Conservation (phyloP, 2,888 invertebrate genomes). For the Belgica antarctica region DNA sequence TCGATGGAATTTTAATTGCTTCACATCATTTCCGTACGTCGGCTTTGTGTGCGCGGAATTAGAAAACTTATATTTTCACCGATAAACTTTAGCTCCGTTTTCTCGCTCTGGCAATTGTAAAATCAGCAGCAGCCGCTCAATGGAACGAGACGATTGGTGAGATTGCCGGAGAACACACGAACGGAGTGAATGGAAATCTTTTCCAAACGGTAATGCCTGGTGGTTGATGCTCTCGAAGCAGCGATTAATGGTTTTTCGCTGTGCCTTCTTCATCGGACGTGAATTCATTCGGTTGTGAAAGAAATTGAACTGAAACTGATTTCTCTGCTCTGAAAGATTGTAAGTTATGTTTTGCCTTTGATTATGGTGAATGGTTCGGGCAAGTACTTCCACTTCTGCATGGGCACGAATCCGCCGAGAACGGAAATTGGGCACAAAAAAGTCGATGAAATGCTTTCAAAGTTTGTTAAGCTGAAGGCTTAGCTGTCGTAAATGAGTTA, state of each 20-base stretch:
- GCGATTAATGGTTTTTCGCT: not conserved
- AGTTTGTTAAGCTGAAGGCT: too few species aligned
- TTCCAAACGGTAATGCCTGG: conserved; percentile 2
- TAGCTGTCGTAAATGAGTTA: not conserved
- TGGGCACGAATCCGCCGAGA: too few species aligned
- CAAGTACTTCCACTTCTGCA: not conserved
- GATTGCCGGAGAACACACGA: not conserved
- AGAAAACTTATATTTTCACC: not conserved
- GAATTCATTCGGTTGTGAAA: conserved; percentile 24
- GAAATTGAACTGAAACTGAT: conserved; percentile 14
- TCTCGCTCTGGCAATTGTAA: not conserved
- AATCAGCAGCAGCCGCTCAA: conserved; percentile 2
- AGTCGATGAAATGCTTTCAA: not conserved
- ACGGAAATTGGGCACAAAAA: not conserved
- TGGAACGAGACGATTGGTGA: conserved; percentile 3
- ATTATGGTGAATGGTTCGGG: not conserved
- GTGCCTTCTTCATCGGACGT: conserved; percentile 8
- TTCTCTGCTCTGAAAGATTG: conserved; percentile 8
- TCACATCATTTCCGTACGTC: conserved; percentile 25
- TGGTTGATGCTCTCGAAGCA: conserved; percentile 8
- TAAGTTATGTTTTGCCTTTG: not conserved
- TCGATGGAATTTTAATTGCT: conserved; percentile 15
- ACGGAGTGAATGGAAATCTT: not conserved
- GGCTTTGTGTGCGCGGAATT: not conserved
- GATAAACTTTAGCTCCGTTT: conserved; percentile 2